Conservation (phyloP, 1,140 invertebrate species). For the Ericerus pela region DNA sequence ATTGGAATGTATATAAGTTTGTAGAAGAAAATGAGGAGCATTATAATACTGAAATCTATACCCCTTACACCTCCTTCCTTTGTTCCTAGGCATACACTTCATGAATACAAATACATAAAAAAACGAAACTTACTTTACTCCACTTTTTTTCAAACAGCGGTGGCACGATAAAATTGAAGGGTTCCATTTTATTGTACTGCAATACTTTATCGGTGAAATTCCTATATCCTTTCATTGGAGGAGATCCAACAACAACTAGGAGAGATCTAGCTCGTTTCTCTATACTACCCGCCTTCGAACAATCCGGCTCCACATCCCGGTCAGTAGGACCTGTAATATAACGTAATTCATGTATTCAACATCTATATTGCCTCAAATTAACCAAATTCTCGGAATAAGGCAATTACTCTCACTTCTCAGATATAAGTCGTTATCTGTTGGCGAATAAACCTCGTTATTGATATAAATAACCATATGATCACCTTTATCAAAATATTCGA, state of each 20-base stretch:
- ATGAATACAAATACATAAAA: no score
- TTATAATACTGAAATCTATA: no score
- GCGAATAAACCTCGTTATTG: constrained; percentile 71
- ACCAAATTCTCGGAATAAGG: no score
- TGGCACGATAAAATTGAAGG: constrained; percentile 56
- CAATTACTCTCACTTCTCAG: constrained; percentile 62
- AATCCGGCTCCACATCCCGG: no score
- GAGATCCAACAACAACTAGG: constrained; percentile 67
- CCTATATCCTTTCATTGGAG: constrained; percentile 55
- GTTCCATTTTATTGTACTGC: constrained; percentile 53
- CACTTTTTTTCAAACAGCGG: constrained; percentile 28
- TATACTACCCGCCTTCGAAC: constrained; percentile 38
- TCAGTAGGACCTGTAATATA: no score
- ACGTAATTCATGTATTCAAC: no score
- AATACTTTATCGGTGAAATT: constrained; percentile 61
- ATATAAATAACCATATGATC: constrained; percentile 92
- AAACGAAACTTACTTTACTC: neutral
- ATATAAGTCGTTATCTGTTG: constrained; percentile 63
- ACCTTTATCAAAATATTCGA: constrained; percentile 70
- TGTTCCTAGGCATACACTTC: no score
- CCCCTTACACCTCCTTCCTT: no score
- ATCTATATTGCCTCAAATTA: no score
- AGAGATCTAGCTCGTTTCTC: constrained; percentile 58
- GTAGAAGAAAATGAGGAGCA: no score
- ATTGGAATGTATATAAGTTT: no score